Conservation (phyloP, 2,888 invertebrate species). For the Acleris cristana region DNA sequence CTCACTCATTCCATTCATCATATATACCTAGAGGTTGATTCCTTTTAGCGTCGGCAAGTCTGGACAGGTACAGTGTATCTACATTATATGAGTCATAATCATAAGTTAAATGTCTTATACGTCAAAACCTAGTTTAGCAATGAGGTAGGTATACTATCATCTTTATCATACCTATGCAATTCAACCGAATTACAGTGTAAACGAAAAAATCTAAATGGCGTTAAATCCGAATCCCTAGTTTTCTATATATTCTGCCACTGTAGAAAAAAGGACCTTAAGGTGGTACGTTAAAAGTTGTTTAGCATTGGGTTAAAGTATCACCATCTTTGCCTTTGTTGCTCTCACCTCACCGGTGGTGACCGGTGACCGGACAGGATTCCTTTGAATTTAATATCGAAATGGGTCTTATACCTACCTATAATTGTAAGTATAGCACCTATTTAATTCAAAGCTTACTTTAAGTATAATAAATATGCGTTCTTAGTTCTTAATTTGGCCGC, state of each 20-base stretch:
- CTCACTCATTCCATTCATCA: too few relatives aligned
- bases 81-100: too few relatives aligned
- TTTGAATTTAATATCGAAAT: slow-evolving; percentile 63
- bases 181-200: too few relatives aligned
- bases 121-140: too few relatives aligned
- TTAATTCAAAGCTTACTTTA: background rate
- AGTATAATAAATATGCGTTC: background rate
- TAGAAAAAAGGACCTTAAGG: slow-evolving; percentile 2
- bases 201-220: background rate
- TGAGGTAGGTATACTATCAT: too few relatives aligned
- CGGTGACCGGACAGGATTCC: slow-evolving; percentile 67
- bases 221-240: background rate
- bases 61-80: too few relatives aligned
- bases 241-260: slow-evolving; percentile 1
- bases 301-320: slow-evolving; percentile 11
- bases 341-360: slow-evolving; percentile 48
- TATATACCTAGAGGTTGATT: too few relatives aligned
- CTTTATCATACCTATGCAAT: too few relatives aligned
- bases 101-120: too few relatives aligned
- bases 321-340: slow-evolving; percentile 50
- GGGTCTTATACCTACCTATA: slow-evolving; percentile 55
- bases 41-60: too few relatives aligned
- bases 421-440: slow-evolving; percentile 52
- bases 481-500: background rate
- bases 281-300: background rate